These are phyloP conservation scores for Oxytorus armatus DNA, from an alignment of 2,888 invertebrate genomes.

Conservation along the genomic window DNA sequence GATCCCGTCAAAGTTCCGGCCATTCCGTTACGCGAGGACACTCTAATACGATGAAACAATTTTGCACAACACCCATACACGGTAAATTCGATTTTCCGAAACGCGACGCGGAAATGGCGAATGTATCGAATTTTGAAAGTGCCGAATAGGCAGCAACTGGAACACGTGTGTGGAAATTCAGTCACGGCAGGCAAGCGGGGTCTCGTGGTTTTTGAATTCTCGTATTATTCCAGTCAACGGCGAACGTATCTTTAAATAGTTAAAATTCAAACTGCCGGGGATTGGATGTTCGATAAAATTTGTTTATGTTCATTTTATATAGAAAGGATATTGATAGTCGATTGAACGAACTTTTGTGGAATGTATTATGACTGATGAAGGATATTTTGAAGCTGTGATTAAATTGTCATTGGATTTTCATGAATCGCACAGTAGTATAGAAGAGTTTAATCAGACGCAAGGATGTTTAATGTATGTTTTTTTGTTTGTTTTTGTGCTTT, in stretches of 20 bases:
- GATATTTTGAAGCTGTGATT: no score
- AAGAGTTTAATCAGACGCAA: no score
- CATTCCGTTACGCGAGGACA: no score
- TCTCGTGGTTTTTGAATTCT: not conserved
- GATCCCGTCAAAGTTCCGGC: constrained; percentile 45
- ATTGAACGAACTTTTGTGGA: no score
- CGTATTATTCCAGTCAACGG: not conserved
- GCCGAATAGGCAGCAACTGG: not conserved
- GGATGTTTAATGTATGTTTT: no score
- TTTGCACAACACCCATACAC: constrained; percentile 37
- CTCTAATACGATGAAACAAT: constrained; percentile 21
- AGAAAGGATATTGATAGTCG: no score
- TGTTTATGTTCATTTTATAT: no score
- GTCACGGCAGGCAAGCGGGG: not conserved
- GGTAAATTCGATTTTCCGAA: constrained; percentile 47
- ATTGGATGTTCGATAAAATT: not conserved
- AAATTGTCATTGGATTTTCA: no score
- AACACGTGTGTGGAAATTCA: not conserved
- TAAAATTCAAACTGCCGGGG: not conserved
- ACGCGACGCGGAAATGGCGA: constrained; percentile 49
- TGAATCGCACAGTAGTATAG: no score
- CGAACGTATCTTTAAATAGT: constrained; percentile 4
- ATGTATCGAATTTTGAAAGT: constrained; percentile 38
- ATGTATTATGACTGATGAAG: no score
- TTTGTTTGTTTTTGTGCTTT: no score